These are phyloP conservation scores for Dione juno DNA, from an alignment of 2,888 invertebrate genomes.

Conservation along the genomic window DNA sequence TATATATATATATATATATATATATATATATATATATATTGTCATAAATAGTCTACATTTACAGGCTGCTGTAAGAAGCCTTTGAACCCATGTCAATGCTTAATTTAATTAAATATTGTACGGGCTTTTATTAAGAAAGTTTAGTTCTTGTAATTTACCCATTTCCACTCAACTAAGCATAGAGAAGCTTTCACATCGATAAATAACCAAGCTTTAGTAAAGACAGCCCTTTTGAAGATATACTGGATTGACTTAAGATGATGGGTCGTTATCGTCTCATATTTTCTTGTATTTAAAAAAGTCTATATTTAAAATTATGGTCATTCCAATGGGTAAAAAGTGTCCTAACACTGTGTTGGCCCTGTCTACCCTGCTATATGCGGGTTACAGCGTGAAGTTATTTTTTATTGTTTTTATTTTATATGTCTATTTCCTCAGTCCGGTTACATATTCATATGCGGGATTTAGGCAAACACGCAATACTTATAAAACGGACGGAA, in stretches of 20 bases:
- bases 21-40: background rate
- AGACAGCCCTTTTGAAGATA: background rate
- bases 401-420: too few relatives aligned
- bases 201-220: background rate
- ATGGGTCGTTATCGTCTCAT: background rate
- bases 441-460: too few relatives aligned
- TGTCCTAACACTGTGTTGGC: too few relatives aligned
- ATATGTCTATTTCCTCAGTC: too few relatives aligned
- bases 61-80: background rate
- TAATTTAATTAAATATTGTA: background rate
- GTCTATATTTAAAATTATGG: too few relatives aligned
- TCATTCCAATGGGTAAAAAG: too few relatives aligned
- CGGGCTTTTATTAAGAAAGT: background rate
- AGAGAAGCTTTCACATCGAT: background rate
- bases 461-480: too few relatives aligned
- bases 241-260: background rate
- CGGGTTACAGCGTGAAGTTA: too few relatives aligned
- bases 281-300: background rate
- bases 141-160: background rate
- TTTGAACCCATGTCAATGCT: background rate
- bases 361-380: too few relatives aligned
- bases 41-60: background rate
- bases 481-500: too few relatives aligned
- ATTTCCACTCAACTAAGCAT: conserved; percentile 14
- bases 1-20: background rate